Evolutionary conservation across 2,888 invertebrate species (phyloP).

Genomic region (Reticulitermes lucifugus): DNA sequence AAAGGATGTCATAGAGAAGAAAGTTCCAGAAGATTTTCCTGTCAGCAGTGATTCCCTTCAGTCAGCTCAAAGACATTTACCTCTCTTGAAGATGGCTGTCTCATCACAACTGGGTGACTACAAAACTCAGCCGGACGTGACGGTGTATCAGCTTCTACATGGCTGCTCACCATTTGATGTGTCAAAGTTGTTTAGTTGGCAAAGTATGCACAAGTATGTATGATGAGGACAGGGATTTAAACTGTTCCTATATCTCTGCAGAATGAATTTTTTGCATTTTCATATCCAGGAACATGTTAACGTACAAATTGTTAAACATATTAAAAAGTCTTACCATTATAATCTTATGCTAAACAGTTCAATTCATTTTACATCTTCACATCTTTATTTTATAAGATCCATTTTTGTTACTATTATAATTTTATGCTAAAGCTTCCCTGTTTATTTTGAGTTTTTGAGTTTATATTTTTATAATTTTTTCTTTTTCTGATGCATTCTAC

Average conservation of each 20-base stretch:
- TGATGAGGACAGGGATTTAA: neutral
- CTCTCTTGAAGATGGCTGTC: conserved; percentile 46
- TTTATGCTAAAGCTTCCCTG: no score
- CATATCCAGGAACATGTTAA: no score
- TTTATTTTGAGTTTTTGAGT: no score
- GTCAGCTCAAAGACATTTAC: conserved; percentile 54
- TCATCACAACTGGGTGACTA: neutral
- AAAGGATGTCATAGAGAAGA: conserved; percentile 27
- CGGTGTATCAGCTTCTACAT: conserved; percentile 46
- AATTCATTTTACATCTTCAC: no score
- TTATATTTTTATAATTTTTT: no score
- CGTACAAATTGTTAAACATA: no score
- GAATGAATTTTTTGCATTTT: no score
- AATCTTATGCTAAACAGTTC: no score
- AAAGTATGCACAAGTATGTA: conserved; percentile 34
- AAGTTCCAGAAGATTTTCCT: neutral
- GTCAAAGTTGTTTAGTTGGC: conserved; percentile 46
- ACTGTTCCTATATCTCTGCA: neutral
- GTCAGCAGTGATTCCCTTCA: conserved; percentile 13
- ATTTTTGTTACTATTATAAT: no score
- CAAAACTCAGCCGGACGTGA: conserved; percentile 42
- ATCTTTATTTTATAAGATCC: no score
- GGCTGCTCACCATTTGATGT: conserved; percentile 45
- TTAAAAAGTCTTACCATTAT: no score
- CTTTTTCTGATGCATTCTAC: no score